Evolutionary conservation across 2,888 invertebrate species (phyloP).

Genomic region (Patella ulyssiponensis): DNA sequence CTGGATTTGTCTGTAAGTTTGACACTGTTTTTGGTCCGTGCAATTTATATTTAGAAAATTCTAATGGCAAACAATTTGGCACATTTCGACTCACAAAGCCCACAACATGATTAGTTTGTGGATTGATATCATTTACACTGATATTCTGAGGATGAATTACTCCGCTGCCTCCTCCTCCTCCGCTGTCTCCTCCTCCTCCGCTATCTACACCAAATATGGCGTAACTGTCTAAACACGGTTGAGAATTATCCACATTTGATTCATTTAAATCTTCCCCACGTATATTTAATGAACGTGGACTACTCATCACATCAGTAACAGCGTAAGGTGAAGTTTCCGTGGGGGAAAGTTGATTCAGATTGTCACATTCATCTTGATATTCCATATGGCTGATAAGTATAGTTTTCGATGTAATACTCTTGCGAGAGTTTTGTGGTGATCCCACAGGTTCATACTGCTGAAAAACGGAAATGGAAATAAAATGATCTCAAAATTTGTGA

Average conservation of each 20-base stretch:
- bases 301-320: background rate
- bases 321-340: background rate
- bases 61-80: too few species aligned
- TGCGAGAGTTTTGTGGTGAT: background rate
- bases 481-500: too few species aligned
- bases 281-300: background rate
- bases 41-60: too few species aligned
- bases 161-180: background rate
- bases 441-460: constrained; percentile 1
- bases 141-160: background rate
- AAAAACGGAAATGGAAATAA: background rate
- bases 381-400: constrained; percentile 18
- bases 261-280: background rate
- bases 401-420: constrained; percentile 21
- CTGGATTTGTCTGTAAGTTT: background rate
- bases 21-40: background rate
- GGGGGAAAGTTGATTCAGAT: background rate
- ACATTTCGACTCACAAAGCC: background rate
- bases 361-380: background rate
- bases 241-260: background rate
- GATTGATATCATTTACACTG: background rate
- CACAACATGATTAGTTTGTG: background rate
- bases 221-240: background rate
- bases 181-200: background rate
- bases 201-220: too few species aligned